Conservation (phyloP, 2,797 vertebrate genomes). For the Megaceryle alcyon region DNA sequence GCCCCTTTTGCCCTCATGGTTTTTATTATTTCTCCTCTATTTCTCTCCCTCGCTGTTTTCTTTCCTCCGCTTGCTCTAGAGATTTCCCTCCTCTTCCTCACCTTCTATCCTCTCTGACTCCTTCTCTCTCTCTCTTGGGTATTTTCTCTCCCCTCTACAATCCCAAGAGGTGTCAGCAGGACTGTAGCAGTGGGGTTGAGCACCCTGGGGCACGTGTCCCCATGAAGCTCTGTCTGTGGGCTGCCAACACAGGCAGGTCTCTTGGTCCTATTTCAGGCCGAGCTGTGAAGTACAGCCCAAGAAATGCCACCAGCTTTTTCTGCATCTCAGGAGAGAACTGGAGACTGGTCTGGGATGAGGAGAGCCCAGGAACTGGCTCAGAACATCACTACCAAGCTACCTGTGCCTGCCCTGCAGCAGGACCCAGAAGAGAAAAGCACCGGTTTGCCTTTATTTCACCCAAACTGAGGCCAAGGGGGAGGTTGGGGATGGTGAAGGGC, state of each 20-base stretch:
- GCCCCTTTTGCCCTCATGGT: background rate
- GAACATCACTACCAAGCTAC: background rate
- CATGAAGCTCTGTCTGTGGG: no score
- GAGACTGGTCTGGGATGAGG: background rate
- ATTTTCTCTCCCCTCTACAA: background rate
- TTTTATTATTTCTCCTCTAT: background rate
- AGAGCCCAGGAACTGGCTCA: background rate
- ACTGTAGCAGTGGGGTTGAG: background rate
- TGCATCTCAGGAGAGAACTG: background rate
- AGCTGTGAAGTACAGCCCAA: background rate
- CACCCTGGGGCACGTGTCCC: accelerated
- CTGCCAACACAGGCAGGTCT: background rate
- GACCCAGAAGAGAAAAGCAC: background rate
- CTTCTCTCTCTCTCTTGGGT: background rate
- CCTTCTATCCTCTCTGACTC: background rate
- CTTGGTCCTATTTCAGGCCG: background rate
- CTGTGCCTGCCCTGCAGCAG: background rate
- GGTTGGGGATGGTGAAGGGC: background rate
- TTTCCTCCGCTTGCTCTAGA: background rate
- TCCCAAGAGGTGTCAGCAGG: background rate
- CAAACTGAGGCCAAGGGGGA: background rate
- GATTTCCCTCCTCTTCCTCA: background rate
- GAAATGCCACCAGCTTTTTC: background rate
- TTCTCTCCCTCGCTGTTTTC: background rate
- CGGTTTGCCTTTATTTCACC: background rate